Evolutionary conservation across 2,113 vertebrate species (phyloP).

Genomic region (Accipiter virgatus): DNA sequence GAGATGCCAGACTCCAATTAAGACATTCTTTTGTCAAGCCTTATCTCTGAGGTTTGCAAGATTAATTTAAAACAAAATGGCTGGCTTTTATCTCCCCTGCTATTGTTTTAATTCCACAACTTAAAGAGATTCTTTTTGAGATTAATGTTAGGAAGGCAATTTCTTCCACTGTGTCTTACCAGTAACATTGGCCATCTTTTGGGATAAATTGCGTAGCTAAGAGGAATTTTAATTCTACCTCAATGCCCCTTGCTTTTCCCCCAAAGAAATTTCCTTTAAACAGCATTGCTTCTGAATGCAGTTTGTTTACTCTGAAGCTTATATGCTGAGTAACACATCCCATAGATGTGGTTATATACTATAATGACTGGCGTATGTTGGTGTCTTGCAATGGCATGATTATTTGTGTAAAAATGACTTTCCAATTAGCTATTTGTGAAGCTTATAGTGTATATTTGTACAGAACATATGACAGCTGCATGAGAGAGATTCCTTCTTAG

Average conservation of each 20-base stretch:
- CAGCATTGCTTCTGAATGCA: background rate
- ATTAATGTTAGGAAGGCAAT: background rate
- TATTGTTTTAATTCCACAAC: background rate
- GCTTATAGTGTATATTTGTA: background rate
- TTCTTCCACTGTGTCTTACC: background rate
- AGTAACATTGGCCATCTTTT: background rate
- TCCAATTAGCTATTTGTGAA: background rate
- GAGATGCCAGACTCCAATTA: constrained; percentile 20
- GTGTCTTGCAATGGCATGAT: background rate
- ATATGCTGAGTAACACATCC: background rate
- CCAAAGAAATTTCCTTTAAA: background rate
- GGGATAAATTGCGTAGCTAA: background rate
- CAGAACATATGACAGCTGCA: fast-evolving
- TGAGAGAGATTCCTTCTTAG: background rate
- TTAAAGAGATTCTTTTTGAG: constrained; percentile 3
- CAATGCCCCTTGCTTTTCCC: background rate
- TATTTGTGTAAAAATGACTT: background rate
- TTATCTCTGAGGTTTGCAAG: constrained; percentile 28
- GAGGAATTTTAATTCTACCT: background rate
- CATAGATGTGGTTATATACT: no score
- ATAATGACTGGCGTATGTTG: fast-evolving
- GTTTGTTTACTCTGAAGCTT: background rate
- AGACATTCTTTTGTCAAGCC: constrained; percentile 14
- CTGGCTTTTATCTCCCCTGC: background rate
- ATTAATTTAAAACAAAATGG: constrained; percentile 24